Evolutionary conservation across 2,113 vertebrate species (phyloP).

Genomic region (Prionailurus viverrinus): DNA sequence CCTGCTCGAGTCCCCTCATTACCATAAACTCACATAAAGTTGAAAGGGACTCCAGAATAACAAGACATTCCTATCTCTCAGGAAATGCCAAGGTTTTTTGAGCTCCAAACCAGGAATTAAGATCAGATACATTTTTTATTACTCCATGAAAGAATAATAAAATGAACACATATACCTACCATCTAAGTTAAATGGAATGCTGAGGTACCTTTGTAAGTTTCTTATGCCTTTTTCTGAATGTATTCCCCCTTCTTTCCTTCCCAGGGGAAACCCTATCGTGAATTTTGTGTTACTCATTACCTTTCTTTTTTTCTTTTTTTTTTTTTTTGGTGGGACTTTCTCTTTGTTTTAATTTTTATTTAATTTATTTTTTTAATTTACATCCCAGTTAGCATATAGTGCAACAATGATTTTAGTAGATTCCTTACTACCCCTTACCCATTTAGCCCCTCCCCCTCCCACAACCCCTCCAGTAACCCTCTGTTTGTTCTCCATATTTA

Average conservation of each 20-base stretch:
- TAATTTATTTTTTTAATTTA: no score
- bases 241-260: not conserved
- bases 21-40: not conserved
- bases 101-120: not conserved
- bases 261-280: not conserved
- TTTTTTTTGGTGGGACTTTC: no score
- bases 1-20: not conserved
- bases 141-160: not conserved
- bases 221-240: not conserved
- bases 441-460: no score
- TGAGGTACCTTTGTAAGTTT: not conserved
- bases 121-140: constrained; percentile 1
- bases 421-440: no score
- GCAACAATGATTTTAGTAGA: no score
- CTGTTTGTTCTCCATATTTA: no score
- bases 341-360: no score
- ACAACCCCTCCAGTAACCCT: no score
- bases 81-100: not conserved
- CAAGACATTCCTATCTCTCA: not conserved
- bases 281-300: not conserved
- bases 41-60: not conserved
- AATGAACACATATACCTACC: not conserved
- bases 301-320: not conserved
- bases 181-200: not conserved
- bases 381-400: no score